Conservation (phyloP, 2,113 vertebrate genomes). For the Anhinga anhinga region DNA sequence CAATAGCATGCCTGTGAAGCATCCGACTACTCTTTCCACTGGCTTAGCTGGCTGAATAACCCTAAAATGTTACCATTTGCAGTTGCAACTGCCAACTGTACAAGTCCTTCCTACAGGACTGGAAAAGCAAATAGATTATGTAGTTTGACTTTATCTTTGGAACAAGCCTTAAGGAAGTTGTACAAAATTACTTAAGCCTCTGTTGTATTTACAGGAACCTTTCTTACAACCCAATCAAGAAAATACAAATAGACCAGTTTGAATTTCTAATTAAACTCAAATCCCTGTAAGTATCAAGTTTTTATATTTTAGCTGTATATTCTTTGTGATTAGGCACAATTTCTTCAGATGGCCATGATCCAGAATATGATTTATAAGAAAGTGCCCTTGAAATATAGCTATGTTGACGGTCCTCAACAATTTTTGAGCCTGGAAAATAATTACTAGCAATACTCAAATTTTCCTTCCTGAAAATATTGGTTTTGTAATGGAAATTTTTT, state of each 20-base stretch:
- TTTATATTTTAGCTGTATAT: background rate
- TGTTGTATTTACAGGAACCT: conserved; percentile 82
- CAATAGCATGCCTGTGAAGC: background rate
- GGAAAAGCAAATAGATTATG: background rate
- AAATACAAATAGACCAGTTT: conserved; percentile 89
- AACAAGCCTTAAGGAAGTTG: background rate
- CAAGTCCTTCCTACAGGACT: background rate
- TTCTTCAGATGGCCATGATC: background rate
- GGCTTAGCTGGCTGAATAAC: background rate
- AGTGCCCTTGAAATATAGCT: background rate
- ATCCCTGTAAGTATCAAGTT: conserved; percentile 87
- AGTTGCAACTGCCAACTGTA: background rate
- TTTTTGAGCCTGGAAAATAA: background rate
- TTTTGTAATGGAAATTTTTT: background rate
- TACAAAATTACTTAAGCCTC: background rate
- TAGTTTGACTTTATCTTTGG: background rate
- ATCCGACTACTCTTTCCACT: background rate
- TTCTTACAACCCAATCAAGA: conserved; percentile 90
- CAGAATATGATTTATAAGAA: background rate
- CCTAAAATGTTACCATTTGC: background rate
- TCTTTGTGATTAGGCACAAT: background rate
- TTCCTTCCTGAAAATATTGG: background rate
- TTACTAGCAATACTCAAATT: background rate
- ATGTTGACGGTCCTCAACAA: background rate
- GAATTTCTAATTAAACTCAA: conserved; percentile 88